Conservation (phyloP, 1,140 invertebrate genomes). For the Heliconius eleuchia region DNA sequence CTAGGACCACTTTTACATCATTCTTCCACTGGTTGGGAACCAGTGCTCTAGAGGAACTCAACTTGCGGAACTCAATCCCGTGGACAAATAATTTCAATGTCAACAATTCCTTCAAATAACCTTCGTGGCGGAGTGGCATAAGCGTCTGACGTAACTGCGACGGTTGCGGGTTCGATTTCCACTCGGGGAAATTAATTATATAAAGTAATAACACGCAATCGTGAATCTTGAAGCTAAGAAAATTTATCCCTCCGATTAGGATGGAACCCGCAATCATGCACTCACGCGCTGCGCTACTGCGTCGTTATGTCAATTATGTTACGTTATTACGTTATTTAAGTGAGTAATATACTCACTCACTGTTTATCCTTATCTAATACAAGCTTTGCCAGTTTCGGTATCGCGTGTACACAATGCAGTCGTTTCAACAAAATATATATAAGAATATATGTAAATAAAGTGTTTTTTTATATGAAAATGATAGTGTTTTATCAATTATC, state of each 20-base stretch:
- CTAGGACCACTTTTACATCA: no score
- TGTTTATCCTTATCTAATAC: neutral
- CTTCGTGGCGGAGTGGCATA: no score
- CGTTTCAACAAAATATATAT: neutral
- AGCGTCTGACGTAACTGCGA: no score
- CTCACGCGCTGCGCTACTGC: neutral
- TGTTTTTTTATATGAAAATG: neutral
- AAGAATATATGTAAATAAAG: neutral
- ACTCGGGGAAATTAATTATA: no score
- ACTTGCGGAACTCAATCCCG: no score
- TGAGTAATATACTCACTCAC: neutral
- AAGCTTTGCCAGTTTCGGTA: conserved; percentile 4
- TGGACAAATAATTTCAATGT: no score
- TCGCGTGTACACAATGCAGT: neutral
- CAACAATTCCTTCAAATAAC: no score
- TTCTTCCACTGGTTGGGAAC: no score
- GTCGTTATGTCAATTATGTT: neutral
- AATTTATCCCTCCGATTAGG: neutral
- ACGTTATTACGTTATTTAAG: neutral
- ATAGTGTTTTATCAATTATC: neutral
- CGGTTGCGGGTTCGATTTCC: no score
- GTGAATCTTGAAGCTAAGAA: no score
- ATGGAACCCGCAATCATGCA: neutral
- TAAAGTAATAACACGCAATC: no score
- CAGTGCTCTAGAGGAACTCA: no score